Percentiles rank a stretch among this genome's conserved stretches.
These are phyloP conservation scores for Tetramorium bicarinatum DNA, from an alignment of 2,888 invertebrate genomes.

Conservation along the genomic window DNA sequence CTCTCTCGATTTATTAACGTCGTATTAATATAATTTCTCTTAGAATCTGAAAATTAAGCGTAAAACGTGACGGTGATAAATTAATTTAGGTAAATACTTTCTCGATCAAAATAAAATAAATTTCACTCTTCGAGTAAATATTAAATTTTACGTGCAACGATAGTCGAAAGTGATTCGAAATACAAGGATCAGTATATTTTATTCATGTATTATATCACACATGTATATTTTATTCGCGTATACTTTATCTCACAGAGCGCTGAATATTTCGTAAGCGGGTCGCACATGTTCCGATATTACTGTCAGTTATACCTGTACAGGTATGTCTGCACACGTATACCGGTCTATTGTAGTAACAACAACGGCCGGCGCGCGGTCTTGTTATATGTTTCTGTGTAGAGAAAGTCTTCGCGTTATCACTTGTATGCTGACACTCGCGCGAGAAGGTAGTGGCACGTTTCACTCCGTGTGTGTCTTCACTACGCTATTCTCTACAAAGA, in stretches of 20 bases:
- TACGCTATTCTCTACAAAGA: not conserved
- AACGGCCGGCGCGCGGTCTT: not conserved
- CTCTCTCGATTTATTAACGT: not conserved
- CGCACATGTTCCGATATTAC: too few species aligned
- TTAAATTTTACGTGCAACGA: not conserved
- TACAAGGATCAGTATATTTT: conserved; percentile 3
- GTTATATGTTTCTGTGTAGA: not conserved
- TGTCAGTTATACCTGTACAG: too few species aligned
- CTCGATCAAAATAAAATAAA: not conserved
- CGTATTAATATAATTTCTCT: not conserved
- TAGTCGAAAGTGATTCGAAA: not conserved
- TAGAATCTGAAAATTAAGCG: not conserved
- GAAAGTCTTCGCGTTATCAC: not conserved
- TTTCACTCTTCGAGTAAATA: not conserved
- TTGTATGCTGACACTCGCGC: not conserved
- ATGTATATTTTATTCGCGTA: not conserved
- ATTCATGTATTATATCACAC: conserved; percentile 5
- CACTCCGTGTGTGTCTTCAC: not conserved
- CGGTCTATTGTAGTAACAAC: not conserved
- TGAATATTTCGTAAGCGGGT: not conserved
- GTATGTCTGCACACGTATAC: too few species aligned
- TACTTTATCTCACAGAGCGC: not conserved
- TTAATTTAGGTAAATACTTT: conserved; percentile 4
- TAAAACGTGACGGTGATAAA: not conserved
- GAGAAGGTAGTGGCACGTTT: not conserved